Evolutionary conservation across 2,888 invertebrate species (phyloP).

Genomic region (Dromius quadrimaculatus): DNA sequence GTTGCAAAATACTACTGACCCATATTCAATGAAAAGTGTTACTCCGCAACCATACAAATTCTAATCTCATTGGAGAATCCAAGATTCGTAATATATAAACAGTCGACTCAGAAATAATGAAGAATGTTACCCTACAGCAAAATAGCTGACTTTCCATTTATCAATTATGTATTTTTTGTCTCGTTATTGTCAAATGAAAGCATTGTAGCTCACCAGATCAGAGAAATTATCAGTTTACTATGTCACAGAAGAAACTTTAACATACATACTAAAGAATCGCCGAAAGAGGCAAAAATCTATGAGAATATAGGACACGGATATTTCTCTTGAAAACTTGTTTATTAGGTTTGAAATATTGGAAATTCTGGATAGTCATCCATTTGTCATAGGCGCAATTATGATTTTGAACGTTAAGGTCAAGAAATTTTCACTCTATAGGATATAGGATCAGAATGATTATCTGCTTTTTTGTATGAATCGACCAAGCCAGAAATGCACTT

Average conservation of each 20-base stretch:
- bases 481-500: no score
- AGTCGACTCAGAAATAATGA: background rate
- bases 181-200: slow-evolving; percentile 23
- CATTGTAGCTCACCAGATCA: slow-evolving; percentile 16
- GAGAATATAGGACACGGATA: background rate
- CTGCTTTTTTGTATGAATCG: no score
- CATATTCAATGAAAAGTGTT: background rate
- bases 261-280: background rate
- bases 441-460: no score
- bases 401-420: no score
- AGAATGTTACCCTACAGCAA: slow-evolving; percentile 10
- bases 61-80: background rate
- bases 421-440: no score
- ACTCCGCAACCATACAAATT: background rate
- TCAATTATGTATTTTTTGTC: slow-evolving; percentile 22
- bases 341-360: no score
- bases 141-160: slow-evolving; percentile 28
- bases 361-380: no score
- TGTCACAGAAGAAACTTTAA: slow-evolving; percentile 22
- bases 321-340: no score
- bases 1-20: no score
- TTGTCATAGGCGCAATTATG: no score
- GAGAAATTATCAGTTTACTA: slow-evolving; percentile 18
- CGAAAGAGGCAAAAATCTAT: no score
- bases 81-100: background rate